Conservation (phyloP, 2,888 invertebrate species). For the Hyposoter didymator region DNA sequence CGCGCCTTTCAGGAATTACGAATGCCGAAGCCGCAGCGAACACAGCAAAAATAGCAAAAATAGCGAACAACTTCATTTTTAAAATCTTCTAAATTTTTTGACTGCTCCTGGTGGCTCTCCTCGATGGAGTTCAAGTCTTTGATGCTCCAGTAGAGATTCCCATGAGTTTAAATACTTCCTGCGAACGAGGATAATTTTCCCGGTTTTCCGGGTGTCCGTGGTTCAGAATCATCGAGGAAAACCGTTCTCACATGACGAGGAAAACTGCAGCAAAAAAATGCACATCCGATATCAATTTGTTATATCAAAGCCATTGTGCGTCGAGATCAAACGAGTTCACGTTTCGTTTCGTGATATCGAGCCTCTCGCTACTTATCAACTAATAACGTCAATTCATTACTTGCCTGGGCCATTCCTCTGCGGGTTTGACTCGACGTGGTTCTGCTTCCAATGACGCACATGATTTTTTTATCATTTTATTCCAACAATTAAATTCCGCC, state of each 20-base stretch:
- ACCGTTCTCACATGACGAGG: not conserved
- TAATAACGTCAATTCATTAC: not conserved
- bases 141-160: conserved; percentile 5
- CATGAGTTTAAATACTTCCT: conserved; percentile 42
- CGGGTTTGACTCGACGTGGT: too few relatives aligned
- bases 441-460: too few relatives aligned
- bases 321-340: conserved; percentile 8
- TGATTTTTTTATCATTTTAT: too few relatives aligned
- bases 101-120: not conserved
- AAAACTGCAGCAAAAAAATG: not conserved
- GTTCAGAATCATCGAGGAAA: not conserved
- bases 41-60: conserved; percentile 33
- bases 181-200: conserved; percentile 19
- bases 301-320: not conserved
- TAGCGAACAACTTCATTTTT: conserved; percentile 52
- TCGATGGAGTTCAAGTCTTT: conserved; percentile 25
- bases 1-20: conserved; percentile 1
- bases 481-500: too few relatives aligned
- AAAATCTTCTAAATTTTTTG: not conserved
- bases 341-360: conserved; percentile 1
- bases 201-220: not conserved
- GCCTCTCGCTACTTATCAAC: not conserved
- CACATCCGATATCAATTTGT: not conserved
- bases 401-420: not conserved
- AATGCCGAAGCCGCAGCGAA: conserved; percentile 24